A percentile compares a stretch with the other conserved stretches of the same genome.
Conservation (phyloP, 2,797 vertebrate genomes). For the Carapus acus region DNA sequence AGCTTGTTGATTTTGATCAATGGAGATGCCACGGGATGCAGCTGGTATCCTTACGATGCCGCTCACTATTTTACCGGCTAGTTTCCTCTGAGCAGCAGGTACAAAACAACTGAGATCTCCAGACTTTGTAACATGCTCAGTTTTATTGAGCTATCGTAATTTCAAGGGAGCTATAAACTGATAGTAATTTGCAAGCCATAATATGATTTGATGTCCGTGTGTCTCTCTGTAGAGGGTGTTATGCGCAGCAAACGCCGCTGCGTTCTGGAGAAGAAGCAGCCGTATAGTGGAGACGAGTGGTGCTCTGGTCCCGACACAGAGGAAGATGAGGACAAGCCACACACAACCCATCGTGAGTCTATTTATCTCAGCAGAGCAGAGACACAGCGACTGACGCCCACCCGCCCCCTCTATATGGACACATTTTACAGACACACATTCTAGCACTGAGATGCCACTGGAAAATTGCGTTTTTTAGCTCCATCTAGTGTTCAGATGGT, state of each 20-base stretch:
- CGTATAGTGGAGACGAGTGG: conserved; percentile 97
- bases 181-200: too few species aligned
- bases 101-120: too few species aligned
- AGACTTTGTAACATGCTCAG: too few species aligned
- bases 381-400: conserved; percentile 12
- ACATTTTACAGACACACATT: too few species aligned
- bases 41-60: too few species aligned
- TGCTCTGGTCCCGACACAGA: conserved; percentile 95
- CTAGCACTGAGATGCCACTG: conserved; percentile 20
- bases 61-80: too few species aligned
- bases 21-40: too few species aligned
- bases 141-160: too few species aligned
- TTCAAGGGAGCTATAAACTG: too few species aligned
- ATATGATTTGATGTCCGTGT: too few species aligned
- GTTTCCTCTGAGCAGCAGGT: too few species aligned
- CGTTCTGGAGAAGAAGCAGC: conserved; percentile 95
- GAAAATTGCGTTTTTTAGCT: conserved; percentile 40
- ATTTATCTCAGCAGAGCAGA: conserved; percentile 3
- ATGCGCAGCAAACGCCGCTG: conserved; percentile 93
- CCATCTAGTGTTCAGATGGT: conserved; percentile 64
- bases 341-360: conserved; percentile 84
- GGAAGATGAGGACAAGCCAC: conserved; percentile 89
- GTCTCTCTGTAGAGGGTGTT: conserved; percentile 71
- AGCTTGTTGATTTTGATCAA: too few species aligned
- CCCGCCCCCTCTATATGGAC: neutral